phyloP scores from a whole-genome alignment of 37 sponge, comb jelly and placozoan species.

The Spongilla lacustris region DNA sequence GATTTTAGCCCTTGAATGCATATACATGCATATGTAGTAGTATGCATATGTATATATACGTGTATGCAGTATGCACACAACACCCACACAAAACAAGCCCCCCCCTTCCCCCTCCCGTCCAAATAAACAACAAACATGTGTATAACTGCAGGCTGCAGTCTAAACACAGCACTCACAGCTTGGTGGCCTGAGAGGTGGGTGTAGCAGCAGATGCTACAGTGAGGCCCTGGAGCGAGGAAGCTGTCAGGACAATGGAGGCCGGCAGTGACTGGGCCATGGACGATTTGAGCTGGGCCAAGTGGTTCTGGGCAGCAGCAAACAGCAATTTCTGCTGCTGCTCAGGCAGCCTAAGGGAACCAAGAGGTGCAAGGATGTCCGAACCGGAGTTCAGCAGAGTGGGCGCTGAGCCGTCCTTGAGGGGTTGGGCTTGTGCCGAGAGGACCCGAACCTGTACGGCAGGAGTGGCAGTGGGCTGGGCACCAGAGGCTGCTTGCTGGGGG shows the following conservation, averaged over 20 bases:
- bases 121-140: neutral
- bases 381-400: conserved; percentile 22
- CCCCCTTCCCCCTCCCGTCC: neutral
- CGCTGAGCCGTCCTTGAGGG: neutral
- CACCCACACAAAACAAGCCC: neutral
- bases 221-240: conserved; percentile 17
- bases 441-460: conserved; percentile 5
- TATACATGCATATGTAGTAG: neutral
- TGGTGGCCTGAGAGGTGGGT: neutral
- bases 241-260: conserved; percentile 42
- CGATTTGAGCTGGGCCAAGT: conserved; percentile 36
- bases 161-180: neutral
- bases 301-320: conserved; percentile 7
- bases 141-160: neutral
- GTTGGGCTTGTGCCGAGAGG: conserved; percentile 10
- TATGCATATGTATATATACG: too few species aligned
- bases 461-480: neutral
- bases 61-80: neutral
- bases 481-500: conserved; percentile 9
- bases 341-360: conserved; percentile 34
- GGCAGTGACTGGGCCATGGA: conserved; percentile 16
- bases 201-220: conserved; percentile 32
- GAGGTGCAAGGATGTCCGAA: conserved; percentile 19
- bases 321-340: conserved; percentile 67
- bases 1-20: neutral